Percentiles rank a stretch among this genome's conserved stretches.
These are phyloP conservation scores for Homarus americanus DNA, from an alignment of 1,140 invertebrate genomes.

Conservation along the genomic window DNA sequence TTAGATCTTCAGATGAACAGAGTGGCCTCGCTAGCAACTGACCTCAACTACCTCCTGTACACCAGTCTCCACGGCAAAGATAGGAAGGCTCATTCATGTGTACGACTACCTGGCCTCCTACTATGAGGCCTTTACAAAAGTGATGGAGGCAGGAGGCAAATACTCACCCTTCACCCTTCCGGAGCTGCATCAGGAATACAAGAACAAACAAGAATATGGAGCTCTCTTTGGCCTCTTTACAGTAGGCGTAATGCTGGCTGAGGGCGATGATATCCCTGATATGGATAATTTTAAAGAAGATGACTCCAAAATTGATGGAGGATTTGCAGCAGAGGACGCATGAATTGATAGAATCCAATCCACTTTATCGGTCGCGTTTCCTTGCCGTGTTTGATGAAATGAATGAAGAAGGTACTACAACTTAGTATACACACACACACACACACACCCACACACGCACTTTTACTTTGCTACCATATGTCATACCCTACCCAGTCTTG, in stretches of 20 bases:
- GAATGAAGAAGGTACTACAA: too few species aligned
- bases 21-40: not conserved
- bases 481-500: too few species aligned
- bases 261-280: not conserved
- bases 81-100: not conserved
- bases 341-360: slow-evolving; percentile 11
- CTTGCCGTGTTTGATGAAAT: slow-evolving; percentile 22
- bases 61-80: slow-evolving; percentile 30
- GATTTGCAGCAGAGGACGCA: not conserved
- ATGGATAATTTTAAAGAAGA: not conserved
- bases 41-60: slow-evolving; percentile 27
- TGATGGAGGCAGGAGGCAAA: slow-evolving; percentile 7
- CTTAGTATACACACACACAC: too few species aligned
- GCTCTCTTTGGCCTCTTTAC: not conserved
- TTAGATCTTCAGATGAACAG: not conserved
- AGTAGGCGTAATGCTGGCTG: not conserved
- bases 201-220: not conserved
- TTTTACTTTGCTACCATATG: too few species aligned
- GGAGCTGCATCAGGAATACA: slow-evolving; percentile 12
- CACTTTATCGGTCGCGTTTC: not conserved
- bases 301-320: not conserved
- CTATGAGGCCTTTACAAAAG: not conserved
- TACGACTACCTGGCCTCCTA: not conserved
- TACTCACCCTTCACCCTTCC: not conserved
- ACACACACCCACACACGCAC: too few species aligned